Percentiles rank a stretch among this genome's conserved stretches.
These are phyloP conservation scores for Pseudococcus longispinus DNA, from an alignment of 2,888 invertebrate species.

Conservation along the genomic window DNA sequence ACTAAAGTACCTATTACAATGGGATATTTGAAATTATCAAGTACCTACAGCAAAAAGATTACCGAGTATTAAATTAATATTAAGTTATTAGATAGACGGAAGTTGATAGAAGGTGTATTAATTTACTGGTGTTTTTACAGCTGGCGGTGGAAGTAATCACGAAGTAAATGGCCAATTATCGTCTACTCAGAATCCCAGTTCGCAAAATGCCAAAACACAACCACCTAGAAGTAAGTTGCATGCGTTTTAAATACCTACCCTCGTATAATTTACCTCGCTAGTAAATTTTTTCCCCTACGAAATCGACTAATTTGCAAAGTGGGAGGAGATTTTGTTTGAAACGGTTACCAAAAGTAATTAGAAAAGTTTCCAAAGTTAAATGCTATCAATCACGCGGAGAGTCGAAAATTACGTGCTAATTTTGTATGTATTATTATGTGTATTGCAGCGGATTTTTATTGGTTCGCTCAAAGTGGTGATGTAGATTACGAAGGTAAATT, in stretches of 20 bases:
- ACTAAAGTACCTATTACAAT: background rate
- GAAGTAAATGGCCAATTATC: slow-evolving; percentile 53
- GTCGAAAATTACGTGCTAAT: background rate
- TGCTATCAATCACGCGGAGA: background rate
- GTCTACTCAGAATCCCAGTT: slow-evolving; percentile 26
- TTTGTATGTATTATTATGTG: slow-evolving; percentile 42
- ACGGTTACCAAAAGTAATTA: background rate
- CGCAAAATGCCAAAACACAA: slow-evolving; percentile 43
- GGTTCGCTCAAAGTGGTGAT: slow-evolving; percentile 59
- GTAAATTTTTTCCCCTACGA: background rate
- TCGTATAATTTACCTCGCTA: too few species aligned
- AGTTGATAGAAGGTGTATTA: background rate
- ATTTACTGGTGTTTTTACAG: slow-evolving; percentile 37
- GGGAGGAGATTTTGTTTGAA: background rate
- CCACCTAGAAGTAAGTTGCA: slow-evolving; percentile 47
- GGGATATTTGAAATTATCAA: background rate
- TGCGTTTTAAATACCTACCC: background rate
- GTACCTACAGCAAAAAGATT: background rate
- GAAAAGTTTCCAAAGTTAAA: background rate
- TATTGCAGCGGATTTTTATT: slow-evolving; percentile 59
- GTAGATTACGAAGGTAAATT: slow-evolving; percentile 39
- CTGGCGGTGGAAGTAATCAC: slow-evolving; percentile 48
- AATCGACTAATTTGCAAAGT: background rate
- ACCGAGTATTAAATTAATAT: background rate
- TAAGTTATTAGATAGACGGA: background rate